A percentile compares a stretch with the other conserved stretches of the same genome.
phyloP scores from a whole-genome alignment of 1,140 invertebrate genomes.

The Pseudobourletiella spinata region DNA sequence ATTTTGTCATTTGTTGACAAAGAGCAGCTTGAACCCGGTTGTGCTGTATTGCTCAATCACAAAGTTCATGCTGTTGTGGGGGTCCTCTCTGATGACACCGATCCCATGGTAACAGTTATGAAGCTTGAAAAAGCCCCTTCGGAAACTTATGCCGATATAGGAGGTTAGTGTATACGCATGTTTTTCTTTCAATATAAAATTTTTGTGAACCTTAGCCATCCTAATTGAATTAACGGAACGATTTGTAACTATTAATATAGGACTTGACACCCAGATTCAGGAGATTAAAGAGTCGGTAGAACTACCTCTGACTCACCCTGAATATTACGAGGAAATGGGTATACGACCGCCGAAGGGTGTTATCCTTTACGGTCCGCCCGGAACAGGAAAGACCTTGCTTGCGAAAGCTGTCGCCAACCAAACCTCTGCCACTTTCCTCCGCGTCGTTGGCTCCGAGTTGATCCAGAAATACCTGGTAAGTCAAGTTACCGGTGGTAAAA shows the following conservation, averaged over 20 bases:
- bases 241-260: no score
- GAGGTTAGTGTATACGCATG: slow-evolving; percentile 49
- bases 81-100: slow-evolving; percentile 97
- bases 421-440: slow-evolving; percentile 96
- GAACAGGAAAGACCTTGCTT: slow-evolving; percentile 95
- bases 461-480: slow-evolving; percentile 96
- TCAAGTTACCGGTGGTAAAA: no score
- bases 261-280: slow-evolving; percentile 98
- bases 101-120: slow-evolving; percentile 99
- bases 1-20: slow-evolving; percentile 99
- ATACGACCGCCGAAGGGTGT: slow-evolving; percentile 99
- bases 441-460: slow-evolving; percentile 96
- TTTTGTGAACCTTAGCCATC: neutral
- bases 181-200: neutral
- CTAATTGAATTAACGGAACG: no score
- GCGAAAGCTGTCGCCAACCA: slow-evolving; percentile 99
- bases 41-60: slow-evolving; percentile 96
- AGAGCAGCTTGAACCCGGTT: slow-evolving; percentile 97
- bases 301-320: slow-evolving; percentile 95
- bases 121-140: slow-evolving; percentile 99
- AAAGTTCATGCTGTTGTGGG: slow-evolving; percentile 98
- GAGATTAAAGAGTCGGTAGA: slow-evolving; percentile 99
- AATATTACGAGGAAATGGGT: slow-evolving; percentile 99
- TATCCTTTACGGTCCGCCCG: slow-evolving; percentile 75
- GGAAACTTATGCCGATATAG: slow-evolving; percentile 99